phyloP scores from a whole-genome alignment of 2,113 vertebrate genomes.

The Cinclus mexicanus region DNA sequence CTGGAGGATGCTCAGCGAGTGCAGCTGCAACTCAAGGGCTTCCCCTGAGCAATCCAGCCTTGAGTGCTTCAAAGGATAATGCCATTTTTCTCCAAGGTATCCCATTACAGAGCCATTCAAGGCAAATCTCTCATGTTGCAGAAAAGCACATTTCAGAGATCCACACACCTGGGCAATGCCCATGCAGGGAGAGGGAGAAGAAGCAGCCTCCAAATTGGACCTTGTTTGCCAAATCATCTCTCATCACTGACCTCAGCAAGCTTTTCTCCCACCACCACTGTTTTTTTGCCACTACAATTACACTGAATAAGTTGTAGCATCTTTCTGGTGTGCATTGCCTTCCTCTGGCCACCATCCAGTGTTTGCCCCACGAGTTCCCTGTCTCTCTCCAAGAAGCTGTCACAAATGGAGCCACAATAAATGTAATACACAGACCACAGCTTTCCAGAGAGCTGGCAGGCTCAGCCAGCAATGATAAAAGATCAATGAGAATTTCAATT shows the following conservation, averaged over 20 bases:
- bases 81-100: background rate
- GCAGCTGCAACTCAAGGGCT: background rate
- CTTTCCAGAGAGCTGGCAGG: conserved; percentile 41
- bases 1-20: background rate
- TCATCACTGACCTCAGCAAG: background rate
- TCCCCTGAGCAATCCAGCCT: background rate
- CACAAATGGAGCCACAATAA: conserved; percentile 55
- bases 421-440: conserved; percentile 18
- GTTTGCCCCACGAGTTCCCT: conserved; percentile 26
- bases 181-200: background rate
- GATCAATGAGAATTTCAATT: conserved; percentile 27
- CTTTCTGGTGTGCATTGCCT: conserved; percentile 1
- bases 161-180: background rate
- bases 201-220: background rate
- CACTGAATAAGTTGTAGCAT: conserved; percentile 24
- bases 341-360: conserved; percentile 42
- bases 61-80: background rate
- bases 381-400: conserved; percentile 58
- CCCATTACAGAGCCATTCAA: background rate
- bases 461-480: conserved; percentile 39
- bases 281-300: background rate
- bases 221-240: background rate
- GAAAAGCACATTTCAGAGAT: background rate
- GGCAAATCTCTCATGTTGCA: background rate
- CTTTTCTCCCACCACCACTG: background rate